Base-by-base conservation (phyloP, 1,140 invertebrate species). In the Apis laboriosa region DNA sequence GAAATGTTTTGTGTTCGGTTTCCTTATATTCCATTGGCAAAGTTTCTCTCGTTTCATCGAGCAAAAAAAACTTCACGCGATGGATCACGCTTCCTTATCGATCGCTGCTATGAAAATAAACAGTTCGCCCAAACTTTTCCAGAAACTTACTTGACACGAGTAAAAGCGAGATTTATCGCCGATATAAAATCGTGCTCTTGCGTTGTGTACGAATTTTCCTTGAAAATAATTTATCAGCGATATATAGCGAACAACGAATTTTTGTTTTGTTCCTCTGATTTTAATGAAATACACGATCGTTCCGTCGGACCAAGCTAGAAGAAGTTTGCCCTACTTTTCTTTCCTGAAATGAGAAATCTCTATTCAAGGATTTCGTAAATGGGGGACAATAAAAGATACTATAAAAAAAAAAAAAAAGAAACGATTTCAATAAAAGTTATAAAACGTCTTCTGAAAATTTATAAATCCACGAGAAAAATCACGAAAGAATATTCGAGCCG, bases 91-190 rank as follows among this genome's bases (percentile, higher is more conserved):
- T 72, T 60, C 28, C 78, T 66, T 56, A 24, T 34, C 53, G 70
- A 55, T 58, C 67, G n/a, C 24, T 53, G 49, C 24, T 78, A 86
- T 85, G 79, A 70, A 83, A 86, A 86, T 78, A 71, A 83, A 78
- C 55, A 56, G 15, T 74, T 63, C 63, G 73, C 53, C 61, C 28
- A 74, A 73, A 64, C 64, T 82, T 76, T 64, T 9, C 49, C 53
- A 64, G 34, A n/a, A 63, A 73, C 5, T 43, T 43, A 56, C 17
- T 74, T 53, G 60, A 73, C 34, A 11, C 34, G 28, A 58, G 56
- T 80, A 86, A 80, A 43, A 34, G 51, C 15, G 49, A 55, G 63
- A 87, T 87, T 77, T 80, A 87, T 87, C 34, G 34, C 43, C 53
- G 56, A 64, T 78, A 66, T 56, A 24, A 34, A 66, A 15, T 19